A percentile compares a stretch with the other conserved stretches of the same genome.
Evolutionary conservation across 2,888 invertebrate genomes (phyloP).

Genomic region (Drosophila borborema): DNA sequence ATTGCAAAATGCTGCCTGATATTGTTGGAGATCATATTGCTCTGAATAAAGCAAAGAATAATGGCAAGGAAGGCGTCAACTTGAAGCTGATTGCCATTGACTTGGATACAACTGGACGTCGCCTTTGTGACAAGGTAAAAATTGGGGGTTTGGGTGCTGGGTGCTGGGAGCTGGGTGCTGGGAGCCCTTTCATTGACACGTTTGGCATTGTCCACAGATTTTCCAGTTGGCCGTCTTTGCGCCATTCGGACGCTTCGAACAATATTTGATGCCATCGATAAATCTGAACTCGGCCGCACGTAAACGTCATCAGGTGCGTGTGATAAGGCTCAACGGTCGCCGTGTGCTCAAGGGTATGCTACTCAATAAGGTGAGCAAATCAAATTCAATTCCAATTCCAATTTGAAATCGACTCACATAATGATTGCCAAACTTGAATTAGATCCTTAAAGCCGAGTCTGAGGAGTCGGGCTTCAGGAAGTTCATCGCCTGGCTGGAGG

Average conservation of each 20-base stretch:
- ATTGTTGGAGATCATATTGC: not conserved
- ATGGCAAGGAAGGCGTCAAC: not conserved
- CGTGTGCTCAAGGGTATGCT: not conserved
- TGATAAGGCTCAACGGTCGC: not conserved
- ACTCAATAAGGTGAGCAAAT: not conserved
- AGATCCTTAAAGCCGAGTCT: not conserved
- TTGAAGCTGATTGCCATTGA: not conserved
- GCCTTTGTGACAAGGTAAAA: not conserved
- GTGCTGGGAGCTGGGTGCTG: not conserved
- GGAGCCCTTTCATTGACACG: not conserved
- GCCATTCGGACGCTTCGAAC: not conserved
- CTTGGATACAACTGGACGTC: slow-evolving; percentile 2
- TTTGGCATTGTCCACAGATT: not conserved
- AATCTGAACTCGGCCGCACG: slow-evolving; percentile 6
- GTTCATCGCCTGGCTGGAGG: not conserved
- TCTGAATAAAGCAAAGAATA: too few relatives aligned
- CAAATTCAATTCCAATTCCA: not conserved
- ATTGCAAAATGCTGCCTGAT: not conserved
- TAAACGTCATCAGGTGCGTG: not conserved
- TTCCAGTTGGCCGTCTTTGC: not conserved
- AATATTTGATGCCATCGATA: not conserved
- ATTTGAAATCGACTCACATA: not conserved
- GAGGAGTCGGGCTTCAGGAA: not conserved
- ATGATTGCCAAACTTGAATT: not conserved
- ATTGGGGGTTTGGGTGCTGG: too few relatives aligned